These are phyloP conservation scores for Pollachius pollachius DNA, from an alignment of 2,113 vertebrate species.

Conservation along the genomic window DNA sequence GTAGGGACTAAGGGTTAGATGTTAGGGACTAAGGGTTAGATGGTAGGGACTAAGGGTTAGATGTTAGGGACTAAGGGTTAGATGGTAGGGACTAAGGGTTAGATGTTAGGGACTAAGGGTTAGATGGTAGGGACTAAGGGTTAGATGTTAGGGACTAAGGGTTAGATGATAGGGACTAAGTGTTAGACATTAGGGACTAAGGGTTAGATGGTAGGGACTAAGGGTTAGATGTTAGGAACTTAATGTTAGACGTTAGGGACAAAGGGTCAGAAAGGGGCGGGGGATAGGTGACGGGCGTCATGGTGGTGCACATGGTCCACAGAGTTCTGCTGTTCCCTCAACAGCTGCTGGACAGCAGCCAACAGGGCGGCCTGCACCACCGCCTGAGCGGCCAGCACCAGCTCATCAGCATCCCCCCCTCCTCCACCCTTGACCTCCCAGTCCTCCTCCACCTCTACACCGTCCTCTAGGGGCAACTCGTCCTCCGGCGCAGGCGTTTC, in stretches of 20 bases:
- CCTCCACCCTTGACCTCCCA: too few relatives aligned
- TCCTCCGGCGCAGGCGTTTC: too few relatives aligned
- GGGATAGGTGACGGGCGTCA: conserved; percentile 1
- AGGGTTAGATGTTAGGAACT: neutral
- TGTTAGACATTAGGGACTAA: neutral
- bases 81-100: neutral
- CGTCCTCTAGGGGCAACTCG: too few relatives aligned
- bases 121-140: too few relatives aligned
- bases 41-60: too few relatives aligned
- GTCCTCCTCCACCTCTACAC: too few relatives aligned
- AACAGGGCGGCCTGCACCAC: conserved; percentile 51
- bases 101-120: neutral
- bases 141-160: too few relatives aligned
- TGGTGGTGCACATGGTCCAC: neutral
- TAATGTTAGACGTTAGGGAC: neutral
- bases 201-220: neutral
- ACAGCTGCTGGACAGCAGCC: conserved; percentile 51
- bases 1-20: too few relatives aligned
- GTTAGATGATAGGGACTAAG: neutral
- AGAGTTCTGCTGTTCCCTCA: conserved; percentile 33
- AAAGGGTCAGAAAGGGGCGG: too few relatives aligned
- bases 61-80: neutral
- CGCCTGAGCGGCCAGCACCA: conserved; percentile 45
- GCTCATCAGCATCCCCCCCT: neutral
- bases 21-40: neutral